Conservation (phyloP, 2,113 vertebrate species). For the Odobenus rosmarus region DNA sequence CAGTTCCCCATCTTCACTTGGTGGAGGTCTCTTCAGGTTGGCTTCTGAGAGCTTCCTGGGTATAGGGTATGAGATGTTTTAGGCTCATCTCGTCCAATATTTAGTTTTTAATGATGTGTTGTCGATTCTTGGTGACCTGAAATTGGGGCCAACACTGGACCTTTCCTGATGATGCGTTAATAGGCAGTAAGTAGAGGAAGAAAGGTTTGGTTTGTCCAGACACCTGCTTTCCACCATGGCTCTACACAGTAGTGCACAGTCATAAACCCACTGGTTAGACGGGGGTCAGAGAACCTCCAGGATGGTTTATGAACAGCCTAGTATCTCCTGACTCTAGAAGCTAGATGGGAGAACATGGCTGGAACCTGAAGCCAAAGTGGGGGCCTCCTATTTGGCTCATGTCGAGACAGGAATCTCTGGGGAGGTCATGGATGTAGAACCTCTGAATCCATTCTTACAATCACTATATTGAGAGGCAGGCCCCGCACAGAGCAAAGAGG, state of each 20-base stretch:
- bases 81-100: not conserved
- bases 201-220: not conserved
- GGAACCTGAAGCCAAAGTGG: not conserved
- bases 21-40: not conserved
- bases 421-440: not conserved
- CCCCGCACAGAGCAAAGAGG: not conserved
- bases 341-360: not conserved
- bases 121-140: not conserved
- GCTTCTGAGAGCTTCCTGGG: not conserved
- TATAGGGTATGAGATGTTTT: not conserved
- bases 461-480: not conserved
- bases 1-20: not conserved
- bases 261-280: not conserved
- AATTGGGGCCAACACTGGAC: not conserved
- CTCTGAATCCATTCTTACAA: not conserved
- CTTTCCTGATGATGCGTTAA: not conserved
- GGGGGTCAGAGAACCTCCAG: not conserved
- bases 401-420: no score
- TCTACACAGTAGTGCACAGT: not conserved
- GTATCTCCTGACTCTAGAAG: not conserved
- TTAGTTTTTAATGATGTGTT: not conserved
- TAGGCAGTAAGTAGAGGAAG: not conserved
- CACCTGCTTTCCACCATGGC: not conserved
- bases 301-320: not conserved
- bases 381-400: not conserved